These are phyloP conservation scores for Rhyacophila evoluta DNA, from an alignment of 2,888 invertebrate genomes.

Conservation along the genomic window DNA sequence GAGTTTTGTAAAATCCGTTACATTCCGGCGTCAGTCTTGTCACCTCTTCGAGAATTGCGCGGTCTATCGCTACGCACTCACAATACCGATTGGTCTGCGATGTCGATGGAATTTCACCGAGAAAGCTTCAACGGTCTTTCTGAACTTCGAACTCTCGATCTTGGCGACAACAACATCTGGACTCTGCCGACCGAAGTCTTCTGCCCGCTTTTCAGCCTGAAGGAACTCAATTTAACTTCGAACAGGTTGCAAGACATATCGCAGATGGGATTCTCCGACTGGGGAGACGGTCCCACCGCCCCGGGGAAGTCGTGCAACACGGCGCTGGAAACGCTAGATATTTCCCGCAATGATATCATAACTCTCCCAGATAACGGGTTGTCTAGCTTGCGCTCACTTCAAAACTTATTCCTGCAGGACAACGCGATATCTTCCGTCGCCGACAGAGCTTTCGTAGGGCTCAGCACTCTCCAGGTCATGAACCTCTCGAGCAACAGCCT, in stretches of 20 bases:
- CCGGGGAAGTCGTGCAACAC: conserved; percentile 79
- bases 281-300: conserved; percentile 76
- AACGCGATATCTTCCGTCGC: conserved; percentile 81
- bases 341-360: conserved; percentile 81
- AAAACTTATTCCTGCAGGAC: conserved; percentile 78
- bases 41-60: conserved; percentile 75
- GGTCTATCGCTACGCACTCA: conserved; percentile 78
- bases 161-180: conserved; percentile 84
- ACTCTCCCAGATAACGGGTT: conserved; percentile 78
- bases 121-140: conserved; percentile 79
- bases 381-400: conserved; percentile 77
- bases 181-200: conserved; percentile 78
- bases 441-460: conserved; percentile 80
- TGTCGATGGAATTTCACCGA: conserved; percentile 80
- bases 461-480: conserved; percentile 76
- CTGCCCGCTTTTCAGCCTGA: conserved; percentile 78
- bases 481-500: conserved; percentile 85
- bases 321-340: conserved; percentile 77
- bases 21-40: conserved; percentile 78
- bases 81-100: conserved; percentile 84
- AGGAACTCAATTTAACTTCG: conserved; percentile 78
- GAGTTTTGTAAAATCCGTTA: conserved; percentile 84
- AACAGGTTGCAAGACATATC: conserved; percentile 84
- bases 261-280: conserved; percentile 81
- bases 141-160: conserved; percentile 76